Evolutionary conservation across 2,888 invertebrate genomes (phyloP).

Genomic region (Oxyscelio sp.): DNA sequence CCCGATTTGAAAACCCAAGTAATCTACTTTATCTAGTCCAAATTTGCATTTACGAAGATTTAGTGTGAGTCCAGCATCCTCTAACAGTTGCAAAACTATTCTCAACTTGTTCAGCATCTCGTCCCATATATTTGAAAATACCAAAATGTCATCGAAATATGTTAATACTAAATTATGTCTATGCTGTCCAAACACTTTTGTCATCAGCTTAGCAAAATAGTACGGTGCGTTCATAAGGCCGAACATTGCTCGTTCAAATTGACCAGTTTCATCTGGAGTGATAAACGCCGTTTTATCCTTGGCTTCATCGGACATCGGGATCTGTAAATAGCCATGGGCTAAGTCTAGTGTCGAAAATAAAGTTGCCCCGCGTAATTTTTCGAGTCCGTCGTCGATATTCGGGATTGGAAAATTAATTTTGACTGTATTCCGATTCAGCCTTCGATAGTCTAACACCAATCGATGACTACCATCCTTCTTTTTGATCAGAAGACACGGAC

Average conservation of each 20-base stretch:
- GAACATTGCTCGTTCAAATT: conserved; percentile 79
- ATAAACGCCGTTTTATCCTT: conserved; percentile 73
- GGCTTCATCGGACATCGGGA: conserved; percentile 63
- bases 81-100: conserved; percentile 75
- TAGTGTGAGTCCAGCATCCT: conserved; percentile 78
- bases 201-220: no score
- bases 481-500: conserved; percentile 68
- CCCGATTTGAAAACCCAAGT: conserved; percentile 78
- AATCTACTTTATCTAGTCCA: conserved; percentile 75
- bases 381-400: conserved; percentile 65
- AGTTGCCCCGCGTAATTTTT: conserved; percentile 44
- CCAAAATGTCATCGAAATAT: conserved; percentile 77
- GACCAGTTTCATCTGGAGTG: conserved; percentile 77
- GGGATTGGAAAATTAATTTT: conserved; percentile 56
- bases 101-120: conserved; percentile 54
- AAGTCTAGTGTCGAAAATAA: conserved; percentile 57
- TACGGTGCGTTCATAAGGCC: conserved; percentile 80
- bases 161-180: no score
- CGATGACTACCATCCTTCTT: conserved; percentile 65
- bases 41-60: conserved; percentile 81
- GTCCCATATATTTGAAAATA: conserved; percentile 53
- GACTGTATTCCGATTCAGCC: conserved; percentile 64
- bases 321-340: conserved; percentile 70
- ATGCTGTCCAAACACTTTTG: not conserved
- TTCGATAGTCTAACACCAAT: conserved; percentile 71